Evolutionary conservation across 1,140 invertebrate genomes (phyloP).

Genomic region (Lepidurus arcticus): DNA sequence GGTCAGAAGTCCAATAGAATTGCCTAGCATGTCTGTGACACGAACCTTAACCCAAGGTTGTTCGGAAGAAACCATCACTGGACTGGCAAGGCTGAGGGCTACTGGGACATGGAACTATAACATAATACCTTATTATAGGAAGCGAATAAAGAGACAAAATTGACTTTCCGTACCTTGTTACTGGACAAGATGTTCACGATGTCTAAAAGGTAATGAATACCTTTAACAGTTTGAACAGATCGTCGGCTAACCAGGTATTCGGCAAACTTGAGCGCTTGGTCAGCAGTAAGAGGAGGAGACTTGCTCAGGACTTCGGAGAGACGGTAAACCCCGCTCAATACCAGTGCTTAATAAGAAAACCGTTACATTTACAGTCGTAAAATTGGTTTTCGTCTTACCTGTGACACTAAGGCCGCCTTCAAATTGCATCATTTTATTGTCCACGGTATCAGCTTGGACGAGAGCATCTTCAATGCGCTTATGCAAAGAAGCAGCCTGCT

Average conservation of each 20-base stretch:
- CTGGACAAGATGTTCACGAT: slow-evolving; percentile 63
- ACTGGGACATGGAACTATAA: slow-evolving; percentile 60
- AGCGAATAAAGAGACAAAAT: background rate
- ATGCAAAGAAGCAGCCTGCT: slow-evolving; percentile 53
- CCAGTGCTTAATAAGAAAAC: slow-evolving; percentile 48
- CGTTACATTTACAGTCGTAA: slow-evolving; percentile 29
- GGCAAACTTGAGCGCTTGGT: slow-evolving; percentile 81
- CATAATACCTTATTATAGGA: slow-evolving; percentile 34
- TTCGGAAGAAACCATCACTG: slow-evolving; percentile 61
- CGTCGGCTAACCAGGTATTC: slow-evolving; percentile 86
- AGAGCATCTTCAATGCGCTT: slow-evolving; percentile 83
- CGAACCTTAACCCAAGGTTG: slow-evolving; percentile 66
- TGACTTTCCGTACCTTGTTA: slow-evolving; percentile 51
- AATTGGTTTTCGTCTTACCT: slow-evolving; percentile 42
- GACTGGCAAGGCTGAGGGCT: slow-evolving; percentile 68
- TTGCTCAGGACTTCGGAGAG: slow-evolving; percentile 63
- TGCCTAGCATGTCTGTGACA: slow-evolving; percentile 79
- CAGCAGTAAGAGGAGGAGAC: slow-evolving; percentile 61
- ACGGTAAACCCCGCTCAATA: slow-evolving; percentile 67
- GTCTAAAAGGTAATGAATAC: slow-evolving; percentile 70
- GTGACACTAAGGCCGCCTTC: slow-evolving; percentile 75
- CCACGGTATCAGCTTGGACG: slow-evolving; percentile 82
- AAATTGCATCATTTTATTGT: slow-evolving; percentile 80
- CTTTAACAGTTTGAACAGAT: slow-evolving; percentile 78
- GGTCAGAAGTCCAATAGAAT: slow-evolving; percentile 55